Conservation (phyloP, 2,888 invertebrate species). For the Protonemura montana region DNA sequence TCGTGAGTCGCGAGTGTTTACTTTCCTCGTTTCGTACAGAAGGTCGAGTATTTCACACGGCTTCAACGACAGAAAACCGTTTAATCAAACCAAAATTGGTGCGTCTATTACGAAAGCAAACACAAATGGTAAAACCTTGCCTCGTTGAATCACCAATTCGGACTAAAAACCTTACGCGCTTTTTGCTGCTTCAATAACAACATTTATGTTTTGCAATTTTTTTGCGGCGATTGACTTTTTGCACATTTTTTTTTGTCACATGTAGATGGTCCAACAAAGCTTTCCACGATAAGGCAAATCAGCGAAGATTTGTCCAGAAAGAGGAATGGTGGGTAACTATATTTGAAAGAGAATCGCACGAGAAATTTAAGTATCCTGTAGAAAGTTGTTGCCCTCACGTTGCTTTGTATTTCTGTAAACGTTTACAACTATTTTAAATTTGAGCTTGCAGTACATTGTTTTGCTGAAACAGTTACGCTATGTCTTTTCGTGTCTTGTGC, state of each 20-base stretch:
- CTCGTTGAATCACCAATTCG: constrained; percentile 16
- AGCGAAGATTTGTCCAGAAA: constrained; percentile 53
- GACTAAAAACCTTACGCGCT: constrained; percentile 15
- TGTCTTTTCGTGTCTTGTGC: background rate
- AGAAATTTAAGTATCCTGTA: background rate
- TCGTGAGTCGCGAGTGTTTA: background rate
- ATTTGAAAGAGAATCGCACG: background rate
- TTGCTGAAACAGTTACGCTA: background rate
- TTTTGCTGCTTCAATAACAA: constrained; percentile 45
- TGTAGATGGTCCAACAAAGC: constrained; percentile 58
- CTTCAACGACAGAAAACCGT: background rate
- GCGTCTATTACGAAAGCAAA: background rate
- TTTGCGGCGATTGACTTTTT: constrained; percentile 37
- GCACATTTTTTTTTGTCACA: constrained; percentile 51
- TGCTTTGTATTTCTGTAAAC: too few species aligned
- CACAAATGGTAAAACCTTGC: background rate
- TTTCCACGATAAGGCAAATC: constrained; percentile 48
- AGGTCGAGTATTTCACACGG: background rate
- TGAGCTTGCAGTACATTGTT: background rate
- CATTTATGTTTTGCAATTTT: constrained; percentile 39
- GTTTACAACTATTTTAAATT: background rate
- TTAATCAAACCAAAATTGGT: background rate
- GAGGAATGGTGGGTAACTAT: constrained; percentile 51
- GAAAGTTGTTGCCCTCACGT: too few species aligned
- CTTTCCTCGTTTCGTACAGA: background rate